phyloP scores from a whole-genome alignment of 2,797 vertebrate genomes.

The Rhincodon typus region DNA sequence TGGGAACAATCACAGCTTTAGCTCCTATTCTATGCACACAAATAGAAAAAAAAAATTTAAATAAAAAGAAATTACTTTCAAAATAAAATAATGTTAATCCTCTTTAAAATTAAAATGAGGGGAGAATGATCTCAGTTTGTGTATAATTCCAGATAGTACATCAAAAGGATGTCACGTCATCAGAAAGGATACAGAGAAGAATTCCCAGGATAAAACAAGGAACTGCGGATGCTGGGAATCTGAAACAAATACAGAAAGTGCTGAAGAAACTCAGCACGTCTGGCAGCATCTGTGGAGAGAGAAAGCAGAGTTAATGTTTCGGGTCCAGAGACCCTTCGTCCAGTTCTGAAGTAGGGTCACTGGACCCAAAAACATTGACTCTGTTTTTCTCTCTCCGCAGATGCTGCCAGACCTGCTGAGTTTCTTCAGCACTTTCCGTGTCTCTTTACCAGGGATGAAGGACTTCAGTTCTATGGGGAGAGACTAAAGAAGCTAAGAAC shows the following conservation, averaged over 20 bases:
- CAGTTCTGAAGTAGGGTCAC: too few relatives aligned
- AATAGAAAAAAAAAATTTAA: background rate
- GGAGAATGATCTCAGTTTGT: background rate
- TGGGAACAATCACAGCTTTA: background rate
- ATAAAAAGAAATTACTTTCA: too few relatives aligned
- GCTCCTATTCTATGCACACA: background rate
- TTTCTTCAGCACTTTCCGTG: too few relatives aligned
- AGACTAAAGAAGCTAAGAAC: background rate
- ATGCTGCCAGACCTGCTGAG: too few relatives aligned
- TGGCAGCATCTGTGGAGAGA: too few relatives aligned
- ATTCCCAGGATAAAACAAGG: background rate
- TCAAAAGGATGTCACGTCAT: background rate
- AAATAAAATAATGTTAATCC: background rate
- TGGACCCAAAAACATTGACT: too few relatives aligned
- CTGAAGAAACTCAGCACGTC: too few relatives aligned
- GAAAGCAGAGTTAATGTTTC: too few relatives aligned
- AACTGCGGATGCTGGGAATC: background rate
- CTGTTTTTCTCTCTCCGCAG: too few relatives aligned
- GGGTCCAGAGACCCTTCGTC: too few relatives aligned
- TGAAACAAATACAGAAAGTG: too few relatives aligned
- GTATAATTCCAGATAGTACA: background rate
- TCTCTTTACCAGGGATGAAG: too few relatives aligned
- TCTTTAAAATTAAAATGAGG: background rate
- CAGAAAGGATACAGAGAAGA: background rate
- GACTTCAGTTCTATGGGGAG: background rate